Conservation (phyloP, 2,888 invertebrate species). For the Stictocephala bisonia region DNA sequence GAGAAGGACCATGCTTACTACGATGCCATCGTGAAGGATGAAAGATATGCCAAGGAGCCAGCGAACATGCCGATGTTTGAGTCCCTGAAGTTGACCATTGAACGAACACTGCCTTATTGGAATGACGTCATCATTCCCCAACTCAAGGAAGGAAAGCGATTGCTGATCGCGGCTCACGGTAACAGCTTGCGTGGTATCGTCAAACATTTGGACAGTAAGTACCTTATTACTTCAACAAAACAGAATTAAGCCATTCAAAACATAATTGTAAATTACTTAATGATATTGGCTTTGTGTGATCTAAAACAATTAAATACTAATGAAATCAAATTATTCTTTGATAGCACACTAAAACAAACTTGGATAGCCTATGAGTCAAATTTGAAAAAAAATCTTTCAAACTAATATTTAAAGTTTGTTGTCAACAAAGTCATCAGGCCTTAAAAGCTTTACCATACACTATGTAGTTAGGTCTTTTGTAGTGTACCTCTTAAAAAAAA, state of each 20-base stretch:
- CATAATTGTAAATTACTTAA: too few relatives aligned
- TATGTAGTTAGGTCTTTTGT: too few relatives aligned
- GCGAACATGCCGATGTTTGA: constrained; percentile 78
- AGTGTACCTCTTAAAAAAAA: too few relatives aligned
- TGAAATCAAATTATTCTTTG: too few relatives aligned
- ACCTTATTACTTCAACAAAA: too few relatives aligned
- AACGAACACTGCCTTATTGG: constrained; percentile 88
- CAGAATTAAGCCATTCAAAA: too few relatives aligned
- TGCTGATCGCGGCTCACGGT: constrained; percentile 88
- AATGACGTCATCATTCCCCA: constrained; percentile 85
- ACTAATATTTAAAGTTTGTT: too few relatives aligned
- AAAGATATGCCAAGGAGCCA: constrained; percentile 79
- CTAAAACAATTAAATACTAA: neutral
- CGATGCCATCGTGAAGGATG: constrained; percentile 78
- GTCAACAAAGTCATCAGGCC: too few relatives aligned
- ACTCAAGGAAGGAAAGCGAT: constrained; percentile 81
- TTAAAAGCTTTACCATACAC: too few relatives aligned
- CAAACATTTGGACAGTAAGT: constrained; percentile 84
- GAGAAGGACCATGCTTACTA: constrained; percentile 80
- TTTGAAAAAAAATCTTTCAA: too few relatives aligned
- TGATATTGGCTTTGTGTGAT: neutral
- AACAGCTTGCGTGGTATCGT: constrained; percentile 88
- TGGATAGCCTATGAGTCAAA: too few relatives aligned
- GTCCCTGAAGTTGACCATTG: constrained; percentile 84
- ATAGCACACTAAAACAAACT: too few relatives aligned